Evolutionary conservation across 2,888 invertebrate genomes (phyloP), one percentile per base, ranked within the genome.

Genomic region (Drosophila meridionalis): DNA sequence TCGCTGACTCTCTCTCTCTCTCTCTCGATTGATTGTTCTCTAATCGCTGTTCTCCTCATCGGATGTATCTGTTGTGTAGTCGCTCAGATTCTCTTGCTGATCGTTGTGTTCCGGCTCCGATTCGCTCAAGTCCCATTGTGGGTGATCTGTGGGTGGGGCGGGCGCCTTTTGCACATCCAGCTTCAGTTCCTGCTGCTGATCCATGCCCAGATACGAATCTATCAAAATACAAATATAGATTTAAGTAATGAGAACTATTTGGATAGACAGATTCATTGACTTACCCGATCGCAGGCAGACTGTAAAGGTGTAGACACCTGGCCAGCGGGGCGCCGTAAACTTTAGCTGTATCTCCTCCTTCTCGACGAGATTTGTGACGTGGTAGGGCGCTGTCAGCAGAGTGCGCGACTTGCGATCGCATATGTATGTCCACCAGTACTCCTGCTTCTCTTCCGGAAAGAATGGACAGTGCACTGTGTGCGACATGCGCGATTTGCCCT

Each of bases 381-480:
- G 97, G 92, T 97, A 97, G 48, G 99, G 99, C 82, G 98, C 96
- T 58, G 99, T 98, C 80, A 99, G 95, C 85, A 99, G 94, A 74
- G 97, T 96, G 92, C 96, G 96, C 80, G 97, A 97, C 94, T 98
- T 99, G 88, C 98, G 96, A 94, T 99, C 99, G 93, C 97, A 97
- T 85, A 99, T 97, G 93, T 99, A 99, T 79, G 99, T 96, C 99
- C 99, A 99, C 99, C 99, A 99, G 94, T 97, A 99, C 93, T 99
- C 99, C 93, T 99, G 99, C 93, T 99, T 98, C 80, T 97, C 97
- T 94, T 96, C 96, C 5, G 99, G 98, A 93, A 97, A 99, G 93
- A 96, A 96, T 0, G 99, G 99, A 94, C 98, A 97, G 93, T 99
- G 99, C 34, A 99, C 99, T n/a, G 96, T 95, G 92, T 99, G 99